These are phyloP conservation scores for Lasioglossum vierecki DNA, from an alignment of 2,888 invertebrate genomes.

Conservation along the genomic window DNA sequence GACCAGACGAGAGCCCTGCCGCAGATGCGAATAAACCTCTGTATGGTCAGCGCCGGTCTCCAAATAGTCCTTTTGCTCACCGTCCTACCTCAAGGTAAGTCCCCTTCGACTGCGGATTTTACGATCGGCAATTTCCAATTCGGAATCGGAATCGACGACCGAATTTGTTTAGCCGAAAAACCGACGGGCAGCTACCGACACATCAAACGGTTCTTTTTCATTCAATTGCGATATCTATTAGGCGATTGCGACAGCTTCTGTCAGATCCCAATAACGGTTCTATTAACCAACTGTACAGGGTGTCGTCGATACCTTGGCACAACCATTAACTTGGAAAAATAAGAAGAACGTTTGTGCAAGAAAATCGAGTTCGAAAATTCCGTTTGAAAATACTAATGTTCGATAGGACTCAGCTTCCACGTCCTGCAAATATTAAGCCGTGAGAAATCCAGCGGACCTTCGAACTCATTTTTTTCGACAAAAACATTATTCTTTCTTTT, in stretches of 20 bases:
- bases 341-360: neutral
- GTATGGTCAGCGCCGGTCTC: conserved; percentile 73
- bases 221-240: neutral
- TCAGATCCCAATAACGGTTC: neutral
- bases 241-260: neutral
- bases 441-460: no score
- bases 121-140: conserved; percentile 20
- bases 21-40: conserved; percentile 72
- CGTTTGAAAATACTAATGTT: neutral
- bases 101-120: neutral
- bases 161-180: conserved; percentile 9
- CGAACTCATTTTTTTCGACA: no score
- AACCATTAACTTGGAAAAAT: neutral
- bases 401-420: neutral
- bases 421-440: neutral
- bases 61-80: conserved; percentile 79
- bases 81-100: conserved; percentile 81
- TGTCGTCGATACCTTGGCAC: neutral
- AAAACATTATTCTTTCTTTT: no score
- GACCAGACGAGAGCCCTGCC: conserved; percentile 57
- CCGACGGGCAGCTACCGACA: neutral
- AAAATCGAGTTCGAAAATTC: neutral
- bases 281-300: neutral
- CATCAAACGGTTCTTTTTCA: neutral
- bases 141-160: neutral